Percentiles rank a stretch among this genome's conserved stretches.
phyloP scores from a whole-genome alignment of 2,113 vertebrate species.

The Muntiacus reevesi region DNA sequence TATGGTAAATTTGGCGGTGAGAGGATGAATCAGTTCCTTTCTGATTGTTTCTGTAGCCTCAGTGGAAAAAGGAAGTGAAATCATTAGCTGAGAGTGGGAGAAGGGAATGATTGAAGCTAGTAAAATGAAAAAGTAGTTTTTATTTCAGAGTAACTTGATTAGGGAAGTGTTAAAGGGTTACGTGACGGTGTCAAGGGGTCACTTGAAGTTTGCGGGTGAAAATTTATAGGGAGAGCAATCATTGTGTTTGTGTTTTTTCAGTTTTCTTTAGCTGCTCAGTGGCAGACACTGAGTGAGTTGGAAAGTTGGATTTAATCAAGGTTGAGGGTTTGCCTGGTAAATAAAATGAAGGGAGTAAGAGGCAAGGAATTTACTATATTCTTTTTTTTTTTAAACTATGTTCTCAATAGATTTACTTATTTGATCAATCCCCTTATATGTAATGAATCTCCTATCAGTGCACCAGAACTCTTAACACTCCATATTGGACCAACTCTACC shows the following conservation, averaged over 20 bases:
- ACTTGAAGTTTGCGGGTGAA: conserved; percentile 2
- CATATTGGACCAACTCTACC: not conserved
- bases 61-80: not conserved
- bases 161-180: not conserved
- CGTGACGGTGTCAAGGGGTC: not conserved
- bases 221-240: not conserved
- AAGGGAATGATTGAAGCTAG: not conserved
- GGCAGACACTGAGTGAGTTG: not conserved
- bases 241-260: not conserved
- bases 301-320: not conserved
- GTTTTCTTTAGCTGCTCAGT: not conserved
- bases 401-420: not conserved
- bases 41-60: not conserved
- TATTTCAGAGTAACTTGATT: not conserved
- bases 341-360: not conserved
- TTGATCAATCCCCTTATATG: not conserved
- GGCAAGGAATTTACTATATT: not conserved
- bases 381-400: not conserved
- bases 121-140: not conserved
- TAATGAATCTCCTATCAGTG: not conserved
- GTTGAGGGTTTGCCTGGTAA: not conserved
- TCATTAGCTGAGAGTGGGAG: not conserved
- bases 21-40: not conserved
- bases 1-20: not conserved
- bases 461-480: not conserved